These are phyloP conservation scores for Neoitamus cyanurus DNA, from an alignment of 2,888 invertebrate genomes.

Conservation along the genomic window DNA sequence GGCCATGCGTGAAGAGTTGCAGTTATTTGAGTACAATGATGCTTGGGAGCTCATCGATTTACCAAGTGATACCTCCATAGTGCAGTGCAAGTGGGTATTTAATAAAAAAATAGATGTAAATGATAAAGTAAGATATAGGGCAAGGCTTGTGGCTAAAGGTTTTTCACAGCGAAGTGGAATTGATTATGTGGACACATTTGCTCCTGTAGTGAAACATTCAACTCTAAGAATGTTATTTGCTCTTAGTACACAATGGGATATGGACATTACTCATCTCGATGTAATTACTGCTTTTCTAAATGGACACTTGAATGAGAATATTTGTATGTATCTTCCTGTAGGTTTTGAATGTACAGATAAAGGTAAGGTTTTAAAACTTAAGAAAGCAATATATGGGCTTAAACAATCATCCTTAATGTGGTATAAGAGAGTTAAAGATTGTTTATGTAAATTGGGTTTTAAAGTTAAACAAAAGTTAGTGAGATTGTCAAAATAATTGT, in stretches of 20 bases:
- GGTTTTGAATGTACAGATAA: background rate
- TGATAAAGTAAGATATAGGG: background rate
- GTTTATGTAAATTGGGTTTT: too few species aligned
- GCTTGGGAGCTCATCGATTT: background rate
- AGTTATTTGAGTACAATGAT: too few species aligned
- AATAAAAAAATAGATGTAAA: background rate
- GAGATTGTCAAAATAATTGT: too few species aligned
- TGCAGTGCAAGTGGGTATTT: background rate
- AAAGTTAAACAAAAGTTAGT: too few species aligned
- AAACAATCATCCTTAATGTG: too few species aligned
- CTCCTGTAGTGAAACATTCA: constrained; percentile 43
- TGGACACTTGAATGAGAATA: background rate
- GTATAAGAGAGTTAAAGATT: too few species aligned
- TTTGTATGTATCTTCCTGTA: background rate
- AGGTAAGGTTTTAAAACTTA: background rate
- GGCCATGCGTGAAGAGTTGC: too few species aligned
- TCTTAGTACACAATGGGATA: background rate
- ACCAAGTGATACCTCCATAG: background rate
- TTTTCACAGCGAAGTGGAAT: background rate
- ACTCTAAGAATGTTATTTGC: constrained; percentile 51
- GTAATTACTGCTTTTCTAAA: background rate
- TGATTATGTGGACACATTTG: background rate
- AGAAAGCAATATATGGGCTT: too few species aligned
- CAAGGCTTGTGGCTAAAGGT: constrained; percentile 17
- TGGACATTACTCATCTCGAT: background rate